Evolutionary conservation across 2,797 vertebrate genomes (phyloP), one percentile per base, ranked within the genome.

Genomic region (Rhyacichthys aspro): DNA sequence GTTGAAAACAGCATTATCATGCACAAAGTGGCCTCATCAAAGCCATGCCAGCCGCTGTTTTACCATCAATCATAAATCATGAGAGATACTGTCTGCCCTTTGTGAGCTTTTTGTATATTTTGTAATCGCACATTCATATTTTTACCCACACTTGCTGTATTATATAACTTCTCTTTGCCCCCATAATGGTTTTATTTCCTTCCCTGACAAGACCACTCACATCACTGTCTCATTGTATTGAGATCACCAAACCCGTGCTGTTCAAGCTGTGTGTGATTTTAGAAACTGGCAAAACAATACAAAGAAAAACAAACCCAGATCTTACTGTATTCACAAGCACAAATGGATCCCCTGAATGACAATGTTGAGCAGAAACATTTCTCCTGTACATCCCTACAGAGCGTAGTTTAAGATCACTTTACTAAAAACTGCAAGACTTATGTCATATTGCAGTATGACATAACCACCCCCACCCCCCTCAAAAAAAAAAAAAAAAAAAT

Each of bases 21-120:
- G 76, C 37, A 48, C 61, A 69, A 72, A 78, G 65, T 43, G 52
- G 65, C 82, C 82, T 84, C 83, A 87, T 87, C 78, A 87, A 75
- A 82, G 78, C 8, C n/a, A n/a, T n/a, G n/a, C n/a, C n/a, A n/a
- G n/a, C n/a, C n/a, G n/a, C n/a, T n/a, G n/a, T n/a, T n/a, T n/a
- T n/a, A n/a, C n/a, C n/a, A n/a, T n/a, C n/a, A 11, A 28, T 42
- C 52, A 36, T 59, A 70, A 60, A 72, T 80, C 28, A 23, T 9
- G 69, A 45, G 12, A 46, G 23, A 67, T 46, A 34, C 12, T 8
- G 0, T 23, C 9, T 41, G 14, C 6, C 36, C 46, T 50, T 47
- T 62, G 34, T 44, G 52, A 5, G 14, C 36, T 58, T 10, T 28
- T 41, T 14, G 66, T 36, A 1, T 53, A 67, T 71, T 61, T 55